Evolutionary conservation across 2,113 vertebrate genomes (phyloP).

Genomic region (Solea solea): DNA sequence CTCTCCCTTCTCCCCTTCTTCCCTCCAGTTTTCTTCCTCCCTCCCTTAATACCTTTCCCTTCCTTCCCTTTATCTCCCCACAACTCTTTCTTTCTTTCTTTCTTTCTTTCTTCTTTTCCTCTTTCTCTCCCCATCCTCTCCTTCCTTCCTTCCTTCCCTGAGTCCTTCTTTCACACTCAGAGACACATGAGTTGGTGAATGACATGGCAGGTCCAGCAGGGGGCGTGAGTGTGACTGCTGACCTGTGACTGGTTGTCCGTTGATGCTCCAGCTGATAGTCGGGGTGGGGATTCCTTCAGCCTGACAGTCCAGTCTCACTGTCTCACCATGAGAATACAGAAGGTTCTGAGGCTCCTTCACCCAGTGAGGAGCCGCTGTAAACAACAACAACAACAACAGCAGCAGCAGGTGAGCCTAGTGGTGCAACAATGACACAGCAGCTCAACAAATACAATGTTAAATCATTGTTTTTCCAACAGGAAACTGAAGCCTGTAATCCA

Average conservation of each 20-base stretch:
- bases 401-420: neutral
- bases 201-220: too few species aligned
- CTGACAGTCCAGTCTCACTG: conserved; percentile 83
- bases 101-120: neutral
- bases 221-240: neutral
- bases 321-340: conserved; percentile 84
- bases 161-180: too few species aligned
- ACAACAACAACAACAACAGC: neutral
- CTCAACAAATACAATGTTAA: too few species aligned
- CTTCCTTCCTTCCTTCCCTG: neutral
- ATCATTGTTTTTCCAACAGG: too few species aligned
- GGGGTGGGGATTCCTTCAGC: conserved; percentile 87
- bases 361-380: conserved; percentile 87
- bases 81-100: too few species aligned
- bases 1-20: neutral
- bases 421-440: neutral
- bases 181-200: too few species aligned
- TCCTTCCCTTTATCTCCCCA: too few species aligned
- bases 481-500: too few species aligned
- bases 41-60: too few species aligned
- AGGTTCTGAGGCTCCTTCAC: conserved; percentile 76
- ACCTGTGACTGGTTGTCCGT: conserved; percentile 82
- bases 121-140: neutral
- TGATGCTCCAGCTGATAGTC: conserved; percentile 85
- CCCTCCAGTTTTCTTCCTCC: too few species aligned